phyloP scores from a whole-genome alignment of 2,888 invertebrate genomes.

The Macropis europaea region DNA sequence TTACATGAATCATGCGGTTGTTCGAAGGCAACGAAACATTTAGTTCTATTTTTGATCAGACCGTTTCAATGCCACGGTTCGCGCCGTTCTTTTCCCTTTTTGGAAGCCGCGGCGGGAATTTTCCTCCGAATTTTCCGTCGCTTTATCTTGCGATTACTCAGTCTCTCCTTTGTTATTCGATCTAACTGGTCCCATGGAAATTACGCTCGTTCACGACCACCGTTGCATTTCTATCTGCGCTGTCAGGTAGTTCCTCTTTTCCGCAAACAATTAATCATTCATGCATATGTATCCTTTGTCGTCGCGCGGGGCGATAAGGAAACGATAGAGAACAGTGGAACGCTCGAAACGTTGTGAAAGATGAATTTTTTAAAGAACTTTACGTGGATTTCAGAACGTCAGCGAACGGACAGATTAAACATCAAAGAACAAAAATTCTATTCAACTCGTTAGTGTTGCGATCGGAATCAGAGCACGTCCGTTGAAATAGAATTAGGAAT shows the following conservation, averaged over 20 bases:
- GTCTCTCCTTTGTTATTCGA: neutral
- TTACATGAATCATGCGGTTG: neutral
- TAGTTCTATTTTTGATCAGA: neutral
- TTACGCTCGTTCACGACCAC: neutral
- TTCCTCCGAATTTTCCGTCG: conserved; percentile 21
- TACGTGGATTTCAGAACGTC: too few relatives aligned
- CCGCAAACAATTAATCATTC: neutral
- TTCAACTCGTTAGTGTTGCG: too few relatives aligned
- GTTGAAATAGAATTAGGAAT: too few relatives aligned
- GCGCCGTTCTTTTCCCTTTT: neutral
- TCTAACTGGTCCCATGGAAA: neutral
- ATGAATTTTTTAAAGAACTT: too few relatives aligned
- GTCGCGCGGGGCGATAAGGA: neutral
- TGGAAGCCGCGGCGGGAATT: too few relatives aligned
- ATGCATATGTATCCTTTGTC: neutral
- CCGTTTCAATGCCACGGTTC: neutral
- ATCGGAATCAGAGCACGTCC: too few relatives aligned
- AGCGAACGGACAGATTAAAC: too few relatives aligned
- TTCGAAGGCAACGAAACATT: neutral
- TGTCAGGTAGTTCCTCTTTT: neutral
- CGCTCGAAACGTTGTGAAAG: neutral
- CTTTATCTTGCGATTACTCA: conserved; percentile 17
- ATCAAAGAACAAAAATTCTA: too few relatives aligned
- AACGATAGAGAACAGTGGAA: neutral
- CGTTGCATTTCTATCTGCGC: neutral